A percentile compares a stretch with the other conserved stretches of the same genome.
These are phyloP conservation scores for Dasypus novemcinctus DNA, from an alignment of 2,113 vertebrate genomes.

Conservation along the genomic window DNA sequence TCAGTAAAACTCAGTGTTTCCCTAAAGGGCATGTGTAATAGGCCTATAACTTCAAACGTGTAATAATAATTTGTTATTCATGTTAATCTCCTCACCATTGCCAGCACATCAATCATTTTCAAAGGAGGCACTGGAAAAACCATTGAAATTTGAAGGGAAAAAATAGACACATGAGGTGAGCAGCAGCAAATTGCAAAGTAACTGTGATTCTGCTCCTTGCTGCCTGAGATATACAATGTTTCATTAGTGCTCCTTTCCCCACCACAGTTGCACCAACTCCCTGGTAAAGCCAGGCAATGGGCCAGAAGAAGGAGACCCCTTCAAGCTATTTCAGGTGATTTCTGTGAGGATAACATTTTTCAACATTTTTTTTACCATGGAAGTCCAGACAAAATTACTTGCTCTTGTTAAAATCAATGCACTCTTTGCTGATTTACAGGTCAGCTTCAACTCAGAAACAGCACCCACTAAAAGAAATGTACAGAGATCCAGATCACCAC, in stretches of 20 bases:
- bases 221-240: not conserved
- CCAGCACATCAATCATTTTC: conserved; percentile 60
- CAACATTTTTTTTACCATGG: not conserved
- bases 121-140: conserved; percentile 1
- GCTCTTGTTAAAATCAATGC: not conserved
- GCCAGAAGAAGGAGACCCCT: not conserved
- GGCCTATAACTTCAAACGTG: conserved; percentile 55
- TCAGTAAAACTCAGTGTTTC: conserved; percentile 29
- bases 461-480: not conserved
- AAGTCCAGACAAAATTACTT: not conserved
- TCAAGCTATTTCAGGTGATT: not conserved
- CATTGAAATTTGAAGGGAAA: conserved; percentile 46
- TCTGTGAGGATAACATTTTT: not conserved
- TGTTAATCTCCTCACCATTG: conserved; percentile 48
- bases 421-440: not conserved
- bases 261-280: not conserved
- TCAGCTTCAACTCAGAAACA: conserved; percentile 8
- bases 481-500: not conserved
- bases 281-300: not conserved
- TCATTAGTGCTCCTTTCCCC: not conserved
- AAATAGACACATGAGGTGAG: not conserved
- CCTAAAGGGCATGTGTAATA: conserved; percentile 59
- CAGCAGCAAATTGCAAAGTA: not conserved
- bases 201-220: not conserved
- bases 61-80: conserved; percentile 65